Base-by-base conservation (phyloP, 2,797 vertebrate species). In the Sebastes jordani region DNA sequence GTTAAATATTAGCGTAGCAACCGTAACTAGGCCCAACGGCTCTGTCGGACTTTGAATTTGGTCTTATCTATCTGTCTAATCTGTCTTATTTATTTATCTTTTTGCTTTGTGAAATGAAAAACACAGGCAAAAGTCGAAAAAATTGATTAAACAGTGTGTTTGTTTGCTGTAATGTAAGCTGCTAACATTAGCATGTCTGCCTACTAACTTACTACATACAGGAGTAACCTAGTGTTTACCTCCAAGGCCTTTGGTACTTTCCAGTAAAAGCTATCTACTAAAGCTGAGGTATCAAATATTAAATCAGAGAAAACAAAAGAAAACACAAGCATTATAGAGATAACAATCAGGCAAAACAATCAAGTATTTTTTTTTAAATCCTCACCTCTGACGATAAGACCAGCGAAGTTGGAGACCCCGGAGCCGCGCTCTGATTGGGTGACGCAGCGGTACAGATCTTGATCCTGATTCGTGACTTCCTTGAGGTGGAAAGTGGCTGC, bases 401-500 rank as follows among this genome's bases (percentile, higher is more conserved):
- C 96, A 22, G 98, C 98, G 76, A 99, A 99, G 93, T 99, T 99
- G 59, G 98, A 99, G 49, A 99, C 98, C 72, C 98, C 98, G 0
- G 98, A 99, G 54, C 98, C 98, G 27, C 97, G 96, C 68, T 99
- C 97, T 34, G 98, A 99, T 74, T 99, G 98, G 84, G 98, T 99
- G 86, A 99, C 97, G 20, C 98, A 99, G 84, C 98, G 97, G 79
- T 99, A 99, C 83, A 98, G 94, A 91, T 99, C 98, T 84, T 99
- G 97, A 86, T 99, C 98, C 0, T 97, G 96, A 95, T 95, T 98
- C 71, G 96, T 97, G 90, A 99, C 98, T 89, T 99, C 97, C 77
- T 97, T 97, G 84, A 99, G 96, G 76, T 96, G 96, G 91, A 99
- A 99, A 22, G 98, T 97, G 78, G 98, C 98, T 4, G 98, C 98